Evolutionary conservation across 1,140 invertebrate genomes (phyloP).

Genomic region (Ylistrum balloti): DNA sequence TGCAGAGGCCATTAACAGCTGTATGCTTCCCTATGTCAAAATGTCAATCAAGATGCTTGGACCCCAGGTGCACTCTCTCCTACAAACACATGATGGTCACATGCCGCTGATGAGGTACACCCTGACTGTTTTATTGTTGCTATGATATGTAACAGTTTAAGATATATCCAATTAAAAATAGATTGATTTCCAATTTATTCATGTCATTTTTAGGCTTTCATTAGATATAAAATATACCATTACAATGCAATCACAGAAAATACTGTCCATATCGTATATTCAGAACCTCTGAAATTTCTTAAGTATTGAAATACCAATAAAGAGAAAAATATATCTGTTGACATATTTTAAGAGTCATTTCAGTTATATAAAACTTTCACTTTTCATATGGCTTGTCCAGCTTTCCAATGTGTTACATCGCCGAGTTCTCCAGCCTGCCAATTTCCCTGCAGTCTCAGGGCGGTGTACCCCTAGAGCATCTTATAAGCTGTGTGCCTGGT

Average conservation of each 20-base stretch:
- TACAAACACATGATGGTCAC: constrained; percentile 88
- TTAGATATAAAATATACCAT: no score
- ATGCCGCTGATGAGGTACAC: constrained; percentile 88
- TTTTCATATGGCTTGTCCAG: constrained; percentile 82
- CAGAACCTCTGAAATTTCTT: no score
- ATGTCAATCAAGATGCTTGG: constrained; percentile 87
- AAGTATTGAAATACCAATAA: no score
- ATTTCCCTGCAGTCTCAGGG: constrained; percentile 80
- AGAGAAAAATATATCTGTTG: no score
- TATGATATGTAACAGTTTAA: no score
- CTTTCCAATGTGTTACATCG: constrained; percentile 90
- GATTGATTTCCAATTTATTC: no score
- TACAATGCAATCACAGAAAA: no score
- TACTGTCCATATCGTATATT: no score
- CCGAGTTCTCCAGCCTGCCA: constrained; percentile 85
- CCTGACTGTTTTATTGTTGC: no score
- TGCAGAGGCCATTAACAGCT: constrained; percentile 75
- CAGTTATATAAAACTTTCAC: constrained; percentile 34
- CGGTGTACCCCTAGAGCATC: constrained; percentile 92
- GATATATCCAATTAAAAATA: background rate
- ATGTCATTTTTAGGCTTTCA: no score
- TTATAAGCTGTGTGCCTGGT: constrained; percentile 91
- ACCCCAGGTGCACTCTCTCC: constrained; percentile 86
- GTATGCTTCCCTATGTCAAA: constrained; percentile 88
- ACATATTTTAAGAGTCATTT: no score